Base-by-base conservation (phyloP, 2,888 invertebrate genomes). In the Megamerina dolium region DNA sequence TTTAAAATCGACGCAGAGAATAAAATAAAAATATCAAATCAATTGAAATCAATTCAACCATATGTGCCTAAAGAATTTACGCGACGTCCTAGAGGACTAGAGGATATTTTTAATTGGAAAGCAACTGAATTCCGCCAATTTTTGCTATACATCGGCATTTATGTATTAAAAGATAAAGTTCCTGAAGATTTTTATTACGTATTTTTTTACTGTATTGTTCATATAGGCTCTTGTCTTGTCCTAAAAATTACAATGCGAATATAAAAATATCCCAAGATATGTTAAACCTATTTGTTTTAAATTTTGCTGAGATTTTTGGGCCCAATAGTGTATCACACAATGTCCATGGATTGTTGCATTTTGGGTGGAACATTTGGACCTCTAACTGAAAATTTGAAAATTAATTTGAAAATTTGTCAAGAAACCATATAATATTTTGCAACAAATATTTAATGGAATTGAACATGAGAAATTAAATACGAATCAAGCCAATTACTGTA, bases 291-390 rank as follows among this genome's bases (percentile, higher is more conserved):
- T n/a, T n/a, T n/a, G n/a, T n/a, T n/a, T n/a, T n/a, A n/a, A n/a
- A n/a, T n/a, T n/a, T n/a, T n/a, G n/a, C n/a, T n/a, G n/a, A n/a
- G n/a, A n/a, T n/a, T n/a, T n/a, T n/a, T n/a, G n/a, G n/a, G n/a
- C n/a, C n/a, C n/a, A n/a, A n/a, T 42, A 45, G 50, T 40, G 43
- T 54, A n/a, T 52, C 56, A 13, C 53, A 58, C 42, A 56, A 55
- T 49, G 43, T 58, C 16, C 56, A 55, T 36, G 50, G 48, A 37
- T 45, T 51, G 32, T 32, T 55, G 34, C 54, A 55, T 43, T 13
- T 56, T 17, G 31, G 47, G 49, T 16, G 35, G 44, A 36, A 30
- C 18, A n/a, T 45, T 48, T 37, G 51, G 52, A 20, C 17, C 26
- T 35, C 45, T 41, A n/a, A 37, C 31, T 23, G 32, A 27, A 41